A percentile compares a stretch with the other conserved stretches of the same genome.
Conservation (phyloP, 1,140 invertebrate species). For the Drosophila tsacasi region DNA sequence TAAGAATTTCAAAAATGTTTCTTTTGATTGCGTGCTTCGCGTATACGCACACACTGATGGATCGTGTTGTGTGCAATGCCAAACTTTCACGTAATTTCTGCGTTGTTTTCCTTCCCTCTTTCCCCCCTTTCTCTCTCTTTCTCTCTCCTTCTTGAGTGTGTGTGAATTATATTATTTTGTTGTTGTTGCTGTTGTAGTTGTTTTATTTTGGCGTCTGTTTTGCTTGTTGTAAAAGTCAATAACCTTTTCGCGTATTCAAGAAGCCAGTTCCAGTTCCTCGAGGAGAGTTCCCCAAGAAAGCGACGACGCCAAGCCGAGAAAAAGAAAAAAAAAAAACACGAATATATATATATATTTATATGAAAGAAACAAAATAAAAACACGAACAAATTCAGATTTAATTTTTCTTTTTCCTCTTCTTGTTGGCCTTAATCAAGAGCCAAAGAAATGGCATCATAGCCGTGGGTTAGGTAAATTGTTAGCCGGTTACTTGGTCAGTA, state of each 20-base stretch:
- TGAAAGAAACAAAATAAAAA: slow-evolving; percentile 27
- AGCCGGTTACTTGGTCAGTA: slow-evolving; percentile 48
- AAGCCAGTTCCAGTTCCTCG: slow-evolving; percentile 65
- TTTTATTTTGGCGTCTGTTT: slow-evolving; percentile 70
- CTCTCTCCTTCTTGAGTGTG: slow-evolving; percentile 40
- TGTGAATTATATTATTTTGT: slow-evolving; percentile 79
- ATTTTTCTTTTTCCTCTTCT: slow-evolving; percentile 13
- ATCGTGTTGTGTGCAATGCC: slow-evolving; percentile 64
- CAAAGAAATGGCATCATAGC: slow-evolving; percentile 65
- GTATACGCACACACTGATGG: slow-evolving; percentile 6
- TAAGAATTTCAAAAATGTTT: slow-evolving; percentile 82
- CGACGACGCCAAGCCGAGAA: slow-evolving; percentile 20
- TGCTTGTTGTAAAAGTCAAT: slow-evolving; percentile 81
- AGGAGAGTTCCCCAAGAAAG: slow-evolving; percentile 48
- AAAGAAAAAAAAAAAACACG: slow-evolving; percentile 9
- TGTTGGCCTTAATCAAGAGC: slow-evolving; percentile 64
- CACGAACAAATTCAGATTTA: slow-evolving; percentile 34
- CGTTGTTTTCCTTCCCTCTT: slow-evolving; percentile 47
- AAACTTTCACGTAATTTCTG: slow-evolving; percentile 84
- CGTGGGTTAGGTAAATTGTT: slow-evolving; percentile 36
- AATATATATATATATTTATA: not conserved
- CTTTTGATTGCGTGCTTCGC: slow-evolving; percentile 72
- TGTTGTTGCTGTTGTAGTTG: slow-evolving; percentile 27
- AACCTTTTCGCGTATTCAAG: slow-evolving; percentile 79
- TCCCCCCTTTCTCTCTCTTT: slow-evolving; percentile 9